A percentile compares a stretch with the other conserved stretches of the same genome.
phyloP scores from a whole-genome alignment of 2,888 invertebrate species.

The Chrysolina oricalcia region DNA sequence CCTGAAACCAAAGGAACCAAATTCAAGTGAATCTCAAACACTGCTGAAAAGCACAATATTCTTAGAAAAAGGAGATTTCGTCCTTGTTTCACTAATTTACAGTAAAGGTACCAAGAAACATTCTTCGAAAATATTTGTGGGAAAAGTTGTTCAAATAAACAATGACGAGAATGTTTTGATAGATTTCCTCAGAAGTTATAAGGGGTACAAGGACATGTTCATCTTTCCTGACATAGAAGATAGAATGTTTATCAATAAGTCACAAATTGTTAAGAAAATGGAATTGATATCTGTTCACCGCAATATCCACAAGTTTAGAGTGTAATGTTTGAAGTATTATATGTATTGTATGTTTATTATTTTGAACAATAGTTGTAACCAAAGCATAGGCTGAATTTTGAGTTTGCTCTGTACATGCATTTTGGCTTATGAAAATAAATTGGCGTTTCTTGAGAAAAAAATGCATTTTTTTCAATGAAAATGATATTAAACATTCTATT shows the following conservation, averaged over 20 bases:
- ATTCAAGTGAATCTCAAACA: constrained; percentile 1
- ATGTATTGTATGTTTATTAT: neutral
- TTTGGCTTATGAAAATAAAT: neutral
- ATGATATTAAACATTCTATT: neutral
- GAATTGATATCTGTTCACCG: constrained; percentile 1
- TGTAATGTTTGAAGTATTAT: neutral
- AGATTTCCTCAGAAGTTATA: neutral
- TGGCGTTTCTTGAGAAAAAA: neutral
- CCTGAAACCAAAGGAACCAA: neutral
- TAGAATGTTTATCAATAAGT: no score
- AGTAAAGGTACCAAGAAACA: neutral
- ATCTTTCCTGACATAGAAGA: neutral
- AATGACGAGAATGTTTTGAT: neutral
- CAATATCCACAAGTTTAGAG: neutral
- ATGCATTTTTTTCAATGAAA: no score
- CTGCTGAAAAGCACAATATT: neutral
- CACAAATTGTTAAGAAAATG: neutral
- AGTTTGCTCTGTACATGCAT: neutral
- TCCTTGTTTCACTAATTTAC: neutral
- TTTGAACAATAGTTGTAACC: neutral
- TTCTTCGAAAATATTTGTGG: neutral
- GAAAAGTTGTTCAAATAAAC: neutral
- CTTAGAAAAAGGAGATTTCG: neutral
- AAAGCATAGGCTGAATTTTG: neutral
- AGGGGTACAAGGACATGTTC: neutral